phyloP scores from a whole-genome alignment of 1,140 invertebrate genomes.

The Euschistus heros region DNA sequence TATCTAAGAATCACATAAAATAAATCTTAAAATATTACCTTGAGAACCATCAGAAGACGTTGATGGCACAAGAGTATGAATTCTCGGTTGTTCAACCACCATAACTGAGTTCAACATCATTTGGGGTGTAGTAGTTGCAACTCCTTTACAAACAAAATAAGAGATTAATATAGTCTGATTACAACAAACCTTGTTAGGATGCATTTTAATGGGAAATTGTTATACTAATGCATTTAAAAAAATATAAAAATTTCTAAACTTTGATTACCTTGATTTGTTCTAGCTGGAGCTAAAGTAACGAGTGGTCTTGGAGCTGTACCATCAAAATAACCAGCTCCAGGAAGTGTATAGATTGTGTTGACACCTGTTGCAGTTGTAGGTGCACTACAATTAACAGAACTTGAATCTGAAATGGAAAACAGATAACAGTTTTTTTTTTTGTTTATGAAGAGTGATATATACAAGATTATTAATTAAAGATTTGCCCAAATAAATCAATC shows the following conservation, averaged over 20 bases:
- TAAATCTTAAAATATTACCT: neutral
- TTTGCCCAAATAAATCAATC: no score
- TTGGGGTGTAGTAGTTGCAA: conserved; percentile 16
- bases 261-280: conserved; percentile 4
- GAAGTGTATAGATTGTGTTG: neutral
- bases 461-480: no score
- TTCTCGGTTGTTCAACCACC: conserved; percentile 25
- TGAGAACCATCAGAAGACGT: conserved; percentile 1
- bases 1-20: no score
- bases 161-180: neutral
- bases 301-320: neutral
- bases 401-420: no score
- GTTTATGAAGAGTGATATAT: no score
- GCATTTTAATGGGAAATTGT: no score
- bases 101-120: conserved; percentile 26
- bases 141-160: neutral
- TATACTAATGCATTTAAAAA: no score
- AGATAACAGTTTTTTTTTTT: no score
- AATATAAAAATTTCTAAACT: no score
- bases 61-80: neutral
- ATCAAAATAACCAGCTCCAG: conserved; percentile 1
- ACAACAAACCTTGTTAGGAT: neutral
- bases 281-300: neutral
- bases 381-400: no score
- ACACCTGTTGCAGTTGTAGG: conserved; percentile 1